Evolutionary conservation across 2,113 vertebrate genomes (phyloP), one percentile per base, ranked within the genome.

Genomic region (Crocuta crocuta): DNA sequence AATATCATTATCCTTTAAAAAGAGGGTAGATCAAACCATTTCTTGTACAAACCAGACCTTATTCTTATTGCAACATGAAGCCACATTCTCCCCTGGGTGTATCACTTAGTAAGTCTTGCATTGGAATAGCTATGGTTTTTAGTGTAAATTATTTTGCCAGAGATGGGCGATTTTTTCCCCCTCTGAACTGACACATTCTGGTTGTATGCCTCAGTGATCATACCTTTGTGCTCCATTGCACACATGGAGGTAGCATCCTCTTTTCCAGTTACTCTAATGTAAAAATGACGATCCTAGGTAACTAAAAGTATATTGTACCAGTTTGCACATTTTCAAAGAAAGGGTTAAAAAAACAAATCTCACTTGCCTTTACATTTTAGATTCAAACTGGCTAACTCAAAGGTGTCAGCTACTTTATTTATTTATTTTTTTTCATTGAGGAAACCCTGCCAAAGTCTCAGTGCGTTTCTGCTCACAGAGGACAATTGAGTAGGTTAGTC

Each of bases 141-240:
- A 96, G 61, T 97, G 92, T 97, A 91, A 98, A 98, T 95, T 98
- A 90, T 98, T 97, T 96, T 97, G 85, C 81, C 84, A 73, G 78
- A 90, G 95, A 98, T 76, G 55, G 96, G 98, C 97, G 95, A 95
- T 94, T 82, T 97, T 94, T 26, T 90, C 83, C 82, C 95, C 87
- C 92, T 92, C 84, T 53, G 79, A 97, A 97, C 95, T 96, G 97
- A 98, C 98, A 98, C 98, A 98, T 98, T 48, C 58, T 98, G 94
- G 95, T 93, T 96, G 70, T 93, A 98, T 90, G 98, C 98, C 98
- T 98, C 98, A 98, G 95, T 98, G 98, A 98, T 98, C 98, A 98
- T 97, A 94, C 19, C 48, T 97, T 98, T 96, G 97, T 98, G 98
- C 98, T 98, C 98, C 98, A 98, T 99, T 99, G 98, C 98, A 97